A percentile compares a stretch with the other conserved stretches of the same genome.
Evolutionary conservation across 2,888 invertebrate genomes (phyloP).

Genomic region (Romanomermis culicivorax): DNA sequence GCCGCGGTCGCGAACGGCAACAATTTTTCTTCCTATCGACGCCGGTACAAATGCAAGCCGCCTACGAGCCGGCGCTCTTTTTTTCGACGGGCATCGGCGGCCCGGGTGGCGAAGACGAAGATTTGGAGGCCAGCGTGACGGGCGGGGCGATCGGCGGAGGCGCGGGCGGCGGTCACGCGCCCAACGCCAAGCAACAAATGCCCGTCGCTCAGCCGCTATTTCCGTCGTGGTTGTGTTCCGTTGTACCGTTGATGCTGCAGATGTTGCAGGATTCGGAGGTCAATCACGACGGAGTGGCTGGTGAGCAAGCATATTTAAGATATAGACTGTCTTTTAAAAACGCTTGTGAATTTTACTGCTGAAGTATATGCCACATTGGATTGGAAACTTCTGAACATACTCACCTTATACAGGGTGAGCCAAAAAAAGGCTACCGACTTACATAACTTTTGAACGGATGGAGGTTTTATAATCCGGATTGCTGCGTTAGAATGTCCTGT

Average conservation of each 20-base stretch:
- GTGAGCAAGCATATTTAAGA: constrained; percentile 4
- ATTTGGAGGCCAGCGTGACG: not conserved
- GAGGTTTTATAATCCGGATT: too few relatives aligned
- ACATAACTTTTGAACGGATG: too few relatives aligned
- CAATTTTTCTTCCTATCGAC: constrained; percentile 87
- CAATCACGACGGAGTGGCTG: constrained; percentile 55
- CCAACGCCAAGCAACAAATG: constrained; percentile 41
- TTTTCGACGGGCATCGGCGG: too few relatives aligned
- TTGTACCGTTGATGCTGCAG: constrained; percentile 78
- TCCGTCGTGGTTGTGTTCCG: constrained; percentile 83
- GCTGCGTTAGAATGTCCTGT: too few relatives aligned
- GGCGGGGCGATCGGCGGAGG: constrained; percentile 12
- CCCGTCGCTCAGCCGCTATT: constrained; percentile 83
- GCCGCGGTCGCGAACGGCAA: constrained; percentile 31
- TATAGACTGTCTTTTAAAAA: too few relatives aligned
- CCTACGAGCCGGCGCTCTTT: constrained; percentile 75
- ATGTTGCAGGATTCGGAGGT: constrained; percentile 88
- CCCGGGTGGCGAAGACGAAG: constrained; percentile 16
- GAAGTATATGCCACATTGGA: too few relatives aligned
- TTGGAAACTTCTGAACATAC: too few relatives aligned
- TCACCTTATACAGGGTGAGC: too few relatives aligned
- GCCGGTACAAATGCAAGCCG: constrained; percentile 78
- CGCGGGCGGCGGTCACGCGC: constrained; percentile 7
- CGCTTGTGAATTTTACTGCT: too few relatives aligned
- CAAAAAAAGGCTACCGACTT: too few relatives aligned